Evolutionary conservation across 2,113 vertebrate species (phyloP), one percentile per base, ranked within the genome.

Genomic region (Cavia aperea): DNA sequence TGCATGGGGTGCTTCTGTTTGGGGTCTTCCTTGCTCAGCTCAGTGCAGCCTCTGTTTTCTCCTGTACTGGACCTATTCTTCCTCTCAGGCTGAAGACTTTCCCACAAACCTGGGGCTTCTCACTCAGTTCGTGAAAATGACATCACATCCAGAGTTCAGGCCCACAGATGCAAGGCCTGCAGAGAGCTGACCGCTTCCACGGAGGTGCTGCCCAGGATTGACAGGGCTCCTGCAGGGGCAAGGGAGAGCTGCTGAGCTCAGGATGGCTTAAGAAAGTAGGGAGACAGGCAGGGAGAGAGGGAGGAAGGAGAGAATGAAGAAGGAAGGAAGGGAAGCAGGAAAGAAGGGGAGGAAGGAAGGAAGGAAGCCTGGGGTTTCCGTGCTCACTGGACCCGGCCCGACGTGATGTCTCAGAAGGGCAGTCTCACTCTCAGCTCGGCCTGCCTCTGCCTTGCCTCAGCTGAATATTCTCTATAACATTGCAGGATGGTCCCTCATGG

Each of bases 1-100:
- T 19, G n/a, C 81, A 23, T 10, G 3, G 75, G 19, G 70, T 19
- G 8, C 62, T 0, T 1, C 9, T 0, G 3, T 33, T 24, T 9
- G 0, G 33, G 63, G 23, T 2, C 13, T 4, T 18, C 68, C 68
- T 14, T 0, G 5, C 56, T 86, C 31, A 1, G 21, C 24, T 54
- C 66, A 9, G 0, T 5, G 18, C 21, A 15, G 18, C 56, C 3
- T n/a, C 14, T 14, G 21, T 5, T 21, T 46, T 7, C 2, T 11
- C 2, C 33, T 12, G 18, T 0, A 0, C 39, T 86, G 66, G 29
- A 39, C 62, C 66, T 78, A 1, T 21, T 58, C 60, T 94, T 83
- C n/a, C 39, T 0, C 6, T 81, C 58, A 33, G 19, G 33, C 18
- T 14, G 33, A 79, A 21, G 88, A 75, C 43, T 77, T 49, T 49